Percentiles rank a stretch among this genome's conserved stretches.
These are phyloP conservation scores for Ophion ellenae DNA, from an alignment of 2,888 invertebrate species.

Conservation along the genomic window DNA sequence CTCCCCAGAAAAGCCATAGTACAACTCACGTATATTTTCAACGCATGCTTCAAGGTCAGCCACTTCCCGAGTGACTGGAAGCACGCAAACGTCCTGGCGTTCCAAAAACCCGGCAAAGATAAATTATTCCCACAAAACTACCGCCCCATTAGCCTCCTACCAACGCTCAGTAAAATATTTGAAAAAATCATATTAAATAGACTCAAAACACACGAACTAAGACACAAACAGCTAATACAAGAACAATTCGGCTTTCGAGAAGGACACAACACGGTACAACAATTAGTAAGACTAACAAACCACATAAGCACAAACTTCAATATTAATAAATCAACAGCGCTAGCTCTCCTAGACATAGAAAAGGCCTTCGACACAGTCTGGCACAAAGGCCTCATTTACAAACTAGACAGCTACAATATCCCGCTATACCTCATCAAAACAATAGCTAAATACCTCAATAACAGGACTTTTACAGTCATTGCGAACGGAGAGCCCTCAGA, in stretches of 20 bases:
- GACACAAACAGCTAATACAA: constrained; percentile 54
- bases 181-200: constrained; percentile 66
- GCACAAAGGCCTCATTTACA: constrained; percentile 64
- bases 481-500: constrained; percentile 61
- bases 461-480: constrained; percentile 66
- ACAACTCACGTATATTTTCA: constrained; percentile 28
- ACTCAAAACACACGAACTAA: constrained; percentile 52
- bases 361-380: neutral
- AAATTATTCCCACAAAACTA: constrained; percentile 34
- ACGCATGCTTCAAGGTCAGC: neutral
- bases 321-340: constrained; percentile 60
- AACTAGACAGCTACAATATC: constrained; percentile 45
- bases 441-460: constrained; percentile 64
- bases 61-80: constrained; percentile 67
- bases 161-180: constrained; percentile 53
- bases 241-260: constrained; percentile 71
- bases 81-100: constrained; percentile 29
- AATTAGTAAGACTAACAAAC: constrained; percentile 68
- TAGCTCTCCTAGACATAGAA: constrained; percentile 20
- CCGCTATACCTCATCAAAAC: neutral
- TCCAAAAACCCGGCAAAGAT: constrained; percentile 70
- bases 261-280: constrained; percentile 68
- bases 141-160: constrained; percentile 15
- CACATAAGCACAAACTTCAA: constrained; percentile 67
- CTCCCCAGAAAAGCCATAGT: constrained; percentile 27